Percentiles rank a stretch among this genome's conserved stretches.
Evolutionary conservation across 2,113 vertebrate species (phyloP).

Genomic region (Pygathrix nemaeus): DNA sequence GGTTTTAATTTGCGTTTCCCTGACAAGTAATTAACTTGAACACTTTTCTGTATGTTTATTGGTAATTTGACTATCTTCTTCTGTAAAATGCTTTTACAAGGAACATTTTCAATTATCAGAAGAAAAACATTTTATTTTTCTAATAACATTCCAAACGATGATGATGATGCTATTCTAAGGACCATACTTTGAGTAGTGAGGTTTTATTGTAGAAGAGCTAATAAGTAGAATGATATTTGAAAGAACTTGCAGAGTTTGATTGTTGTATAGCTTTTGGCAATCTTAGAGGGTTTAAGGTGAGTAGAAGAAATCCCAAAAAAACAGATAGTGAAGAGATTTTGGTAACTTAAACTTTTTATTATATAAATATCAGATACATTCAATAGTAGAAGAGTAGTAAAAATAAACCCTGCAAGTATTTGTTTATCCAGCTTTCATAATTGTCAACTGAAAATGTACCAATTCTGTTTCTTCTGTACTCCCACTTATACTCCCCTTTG

Average conservation of each 20-base stretch:
- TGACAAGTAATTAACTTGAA: constrained; percentile 36
- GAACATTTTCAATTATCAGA: constrained; percentile 23
- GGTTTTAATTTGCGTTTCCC: constrained; percentile 20
- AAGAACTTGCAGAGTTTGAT: constrained; percentile 11
- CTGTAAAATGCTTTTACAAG: constrained; percentile 24
- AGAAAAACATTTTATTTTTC: not conserved
- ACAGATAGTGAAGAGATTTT: constrained; percentile 9
- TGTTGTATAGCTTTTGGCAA: not conserved
- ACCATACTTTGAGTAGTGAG: constrained; percentile 1
- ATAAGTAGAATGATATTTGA: not conserved
- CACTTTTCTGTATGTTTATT: not conserved
- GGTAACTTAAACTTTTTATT: not conserved
- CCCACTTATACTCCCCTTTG: not conserved
- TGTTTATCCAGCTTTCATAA: not conserved
- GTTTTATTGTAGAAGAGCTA: constrained; percentile 2
- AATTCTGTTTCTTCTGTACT: not conserved
- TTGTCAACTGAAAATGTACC: not conserved
- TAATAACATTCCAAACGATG: not conserved
- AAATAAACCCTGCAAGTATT: not conserved
- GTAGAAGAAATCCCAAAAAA: not conserved
- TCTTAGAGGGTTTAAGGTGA: not conserved
- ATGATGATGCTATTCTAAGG: not conserved
- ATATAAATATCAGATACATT: not conserved
- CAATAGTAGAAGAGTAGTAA: not conserved
- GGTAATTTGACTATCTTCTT: constrained; percentile 8